These are phyloP conservation scores for Eulemur mongoz DNA, from an alignment of 2,797 vertebrate species.

Conservation along the genomic window DNA sequence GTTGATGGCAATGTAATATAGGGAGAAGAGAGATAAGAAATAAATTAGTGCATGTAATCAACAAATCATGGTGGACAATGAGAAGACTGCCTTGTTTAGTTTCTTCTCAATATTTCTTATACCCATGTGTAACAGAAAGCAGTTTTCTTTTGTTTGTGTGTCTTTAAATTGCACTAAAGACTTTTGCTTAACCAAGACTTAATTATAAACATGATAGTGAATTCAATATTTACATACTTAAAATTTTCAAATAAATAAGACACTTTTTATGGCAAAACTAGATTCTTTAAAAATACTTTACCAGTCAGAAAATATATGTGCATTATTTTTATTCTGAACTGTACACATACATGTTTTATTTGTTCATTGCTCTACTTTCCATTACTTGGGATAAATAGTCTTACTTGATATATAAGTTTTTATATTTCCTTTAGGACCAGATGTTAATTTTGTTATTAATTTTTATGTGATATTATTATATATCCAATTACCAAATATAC, in stretches of 20 bases:
- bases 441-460: neutral
- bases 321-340: neutral
- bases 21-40: neutral
- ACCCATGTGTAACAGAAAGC: neutral
- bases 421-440: neutral
- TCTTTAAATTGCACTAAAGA: slow-evolving; percentile 47
- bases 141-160: neutral
- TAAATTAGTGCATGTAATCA: neutral
- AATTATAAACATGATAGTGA: neutral
- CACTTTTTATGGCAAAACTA: neutral
- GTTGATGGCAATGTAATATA: neutral
- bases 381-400: neutral
- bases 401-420: neutral
- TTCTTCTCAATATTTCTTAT: neutral
- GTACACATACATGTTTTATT: neutral
- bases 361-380: neutral
- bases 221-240: neutral
- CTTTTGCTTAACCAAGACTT: neutral
- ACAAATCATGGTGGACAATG: neutral
- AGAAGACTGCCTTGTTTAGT: neutral
- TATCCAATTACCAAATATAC: neutral
- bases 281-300: neutral
- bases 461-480: neutral
- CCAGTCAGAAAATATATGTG: neutral
- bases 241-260: neutral